Conservation (phyloP, 2,797 vertebrate genomes). For the Girardinus metallicus region DNA sequence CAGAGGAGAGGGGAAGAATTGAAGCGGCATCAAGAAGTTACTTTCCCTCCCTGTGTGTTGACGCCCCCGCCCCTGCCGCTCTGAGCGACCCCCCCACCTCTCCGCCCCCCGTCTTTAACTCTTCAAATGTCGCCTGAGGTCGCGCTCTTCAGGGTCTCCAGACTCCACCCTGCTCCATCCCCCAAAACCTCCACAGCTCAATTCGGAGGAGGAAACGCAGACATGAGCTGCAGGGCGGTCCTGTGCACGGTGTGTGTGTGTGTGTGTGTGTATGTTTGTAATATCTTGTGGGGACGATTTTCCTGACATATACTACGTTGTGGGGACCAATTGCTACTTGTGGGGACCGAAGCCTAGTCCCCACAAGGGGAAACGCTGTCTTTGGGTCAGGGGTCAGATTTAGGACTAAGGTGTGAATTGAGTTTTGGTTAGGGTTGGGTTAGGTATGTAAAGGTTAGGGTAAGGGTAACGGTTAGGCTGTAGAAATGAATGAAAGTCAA, state of each 20-base stretch:
- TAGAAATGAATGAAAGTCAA: too few relatives aligned
- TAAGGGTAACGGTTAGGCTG: too few relatives aligned
- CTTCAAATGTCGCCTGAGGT: conserved; percentile 63
- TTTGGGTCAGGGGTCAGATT: too few relatives aligned
- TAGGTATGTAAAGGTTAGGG: too few relatives aligned
- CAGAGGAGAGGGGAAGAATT: conserved; percentile 25
- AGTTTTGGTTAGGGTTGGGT: too few relatives aligned
- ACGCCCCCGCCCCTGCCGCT: conserved; percentile 13
- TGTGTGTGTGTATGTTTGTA: conserved; percentile 28
- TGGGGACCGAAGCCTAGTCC: too few relatives aligned
- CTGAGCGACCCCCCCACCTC: conserved; percentile 6
- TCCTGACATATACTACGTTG: too few relatives aligned
- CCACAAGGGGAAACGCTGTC: too few relatives aligned
- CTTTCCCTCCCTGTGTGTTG: conserved; percentile 46
- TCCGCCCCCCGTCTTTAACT: conserved; percentile 13
- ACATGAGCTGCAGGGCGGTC: conserved; percentile 61
- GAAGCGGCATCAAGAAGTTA: conserved; percentile 52
- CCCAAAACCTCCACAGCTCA: conserved; percentile 25
- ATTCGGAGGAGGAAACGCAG: conserved; percentile 60
- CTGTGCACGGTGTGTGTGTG: conserved; percentile 43
- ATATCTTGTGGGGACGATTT: too few relatives aligned
- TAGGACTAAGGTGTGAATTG: too few relatives aligned
- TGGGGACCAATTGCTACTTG: too few relatives aligned
- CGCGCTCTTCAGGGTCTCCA: conserved; percentile 62
- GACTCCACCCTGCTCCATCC: conserved; percentile 41